Evolutionary conservation across 2,113 vertebrate species (phyloP).

Genomic region (Nothoprocta perdicaria): DNA sequence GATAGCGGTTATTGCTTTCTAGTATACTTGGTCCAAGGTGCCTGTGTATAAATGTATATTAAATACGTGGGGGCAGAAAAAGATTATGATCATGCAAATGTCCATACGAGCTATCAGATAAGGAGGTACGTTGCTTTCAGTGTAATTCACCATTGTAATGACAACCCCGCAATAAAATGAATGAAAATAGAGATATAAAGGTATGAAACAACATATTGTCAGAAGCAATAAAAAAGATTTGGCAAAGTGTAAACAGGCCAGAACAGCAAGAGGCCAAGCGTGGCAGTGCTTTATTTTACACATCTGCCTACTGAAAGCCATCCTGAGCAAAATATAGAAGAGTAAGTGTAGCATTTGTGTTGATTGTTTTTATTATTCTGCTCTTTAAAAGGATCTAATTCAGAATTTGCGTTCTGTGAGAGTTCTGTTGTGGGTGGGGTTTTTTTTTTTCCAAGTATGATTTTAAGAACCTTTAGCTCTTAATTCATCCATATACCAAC

Average conservation of each 20-base stretch:
- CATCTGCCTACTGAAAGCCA: slow-evolving; percentile 17
- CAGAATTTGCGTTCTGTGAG: slow-evolving; percentile 21
- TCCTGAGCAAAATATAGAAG: slow-evolving; percentile 53
- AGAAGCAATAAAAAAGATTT: slow-evolving; percentile 64
- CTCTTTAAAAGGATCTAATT: slow-evolving; percentile 18
- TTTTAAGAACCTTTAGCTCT: slow-evolving; percentile 32
- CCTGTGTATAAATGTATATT: not conserved
- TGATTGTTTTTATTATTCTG: slow-evolving; percentile 41
- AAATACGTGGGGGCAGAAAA: not conserved
- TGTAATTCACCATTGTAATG: slow-evolving; percentile 45
- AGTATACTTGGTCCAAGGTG: not conserved
- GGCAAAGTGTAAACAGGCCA: slow-evolving; percentile 56
- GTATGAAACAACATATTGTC: slow-evolving; percentile 63
- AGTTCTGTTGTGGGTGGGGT: not conserved
- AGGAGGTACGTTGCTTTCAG: slow-evolving; percentile 2
- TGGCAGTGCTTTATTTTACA: slow-evolving; percentile 39
- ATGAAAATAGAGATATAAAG: slow-evolving; percentile 54
- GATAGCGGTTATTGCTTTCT: not conserved
- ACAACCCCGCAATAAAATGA: slow-evolving; percentile 32
- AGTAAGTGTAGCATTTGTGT: slow-evolving; percentile 35
- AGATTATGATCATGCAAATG: not conserved
- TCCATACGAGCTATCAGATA: slow-evolving; percentile 13
- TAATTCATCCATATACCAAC: not conserved
- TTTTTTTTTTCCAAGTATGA: not conserved
- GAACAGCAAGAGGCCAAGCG: slow-evolving; percentile 46